Evolutionary conservation across 2,113 vertebrate genomes (phyloP).

Genomic region (Sarotherodon lohbergeri): DNA sequence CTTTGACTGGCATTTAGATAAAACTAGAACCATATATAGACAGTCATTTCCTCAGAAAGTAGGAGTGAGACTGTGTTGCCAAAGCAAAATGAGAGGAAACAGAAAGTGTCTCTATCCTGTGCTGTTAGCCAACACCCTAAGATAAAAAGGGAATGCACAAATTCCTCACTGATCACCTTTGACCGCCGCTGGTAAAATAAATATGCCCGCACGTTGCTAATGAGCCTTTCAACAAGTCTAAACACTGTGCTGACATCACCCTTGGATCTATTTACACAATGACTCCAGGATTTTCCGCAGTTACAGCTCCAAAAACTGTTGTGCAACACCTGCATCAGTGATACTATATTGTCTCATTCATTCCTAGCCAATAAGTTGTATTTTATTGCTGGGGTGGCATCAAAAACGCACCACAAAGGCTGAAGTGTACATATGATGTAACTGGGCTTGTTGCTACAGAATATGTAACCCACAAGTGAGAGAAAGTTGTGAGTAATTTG

Average conservation of each 20-base stretch:
- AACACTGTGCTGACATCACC: neutral
- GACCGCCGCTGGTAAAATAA: neutral
- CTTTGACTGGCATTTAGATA: accelerated
- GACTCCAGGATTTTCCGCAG: neutral
- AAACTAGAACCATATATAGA: neutral
- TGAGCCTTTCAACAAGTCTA: neutral
- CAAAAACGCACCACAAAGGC: neutral
- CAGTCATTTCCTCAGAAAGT: neutral
- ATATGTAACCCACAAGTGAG: neutral
- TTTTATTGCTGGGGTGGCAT: neutral
- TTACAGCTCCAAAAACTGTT: neutral
- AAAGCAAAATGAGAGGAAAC: neutral
- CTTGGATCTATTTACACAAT: neutral
- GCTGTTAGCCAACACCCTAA: constrained; percentile 16
- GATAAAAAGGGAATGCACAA: constrained; percentile 20
- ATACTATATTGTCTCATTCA: neutral
- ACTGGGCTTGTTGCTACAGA: neutral
- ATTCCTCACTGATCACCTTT: constrained; percentile 23
- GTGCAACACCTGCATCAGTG: neutral
- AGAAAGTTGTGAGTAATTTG: neutral
- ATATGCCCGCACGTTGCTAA: neutral
- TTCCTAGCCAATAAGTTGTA: neutral
- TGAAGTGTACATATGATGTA: neutral
- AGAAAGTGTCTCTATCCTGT: neutral
- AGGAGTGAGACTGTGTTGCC: neutral